Percentiles rank a stretch among this genome's conserved stretches.
These are phyloP conservation scores for Drosophila nasuta DNA, from an alignment of 1,140 invertebrate species.

Conservation along the genomic window DNA sequence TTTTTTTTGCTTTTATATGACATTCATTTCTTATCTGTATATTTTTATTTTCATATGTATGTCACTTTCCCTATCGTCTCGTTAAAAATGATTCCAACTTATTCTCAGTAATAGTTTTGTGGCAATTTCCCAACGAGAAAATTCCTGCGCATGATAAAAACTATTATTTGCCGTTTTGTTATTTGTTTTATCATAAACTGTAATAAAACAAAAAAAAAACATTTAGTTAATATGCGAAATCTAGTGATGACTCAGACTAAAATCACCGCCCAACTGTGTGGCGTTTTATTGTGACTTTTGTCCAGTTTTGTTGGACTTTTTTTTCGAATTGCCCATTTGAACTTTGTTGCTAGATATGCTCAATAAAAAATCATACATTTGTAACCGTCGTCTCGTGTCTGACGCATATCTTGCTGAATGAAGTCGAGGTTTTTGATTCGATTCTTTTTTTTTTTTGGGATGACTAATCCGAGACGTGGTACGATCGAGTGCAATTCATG, in stretches of 20 bases:
- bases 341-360: constrained; percentile 2
- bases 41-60: too few species aligned
- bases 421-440: constrained; percentile 4
- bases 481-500: constrained; percentile 3
- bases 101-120: too few species aligned
- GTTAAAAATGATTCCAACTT: too few species aligned
- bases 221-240: constrained; percentile 1
- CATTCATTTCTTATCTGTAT: too few species aligned
- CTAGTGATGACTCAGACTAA: constrained; percentile 1
- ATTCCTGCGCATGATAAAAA: background rate
- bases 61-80: too few species aligned
- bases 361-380: background rate
- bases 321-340: background rate
- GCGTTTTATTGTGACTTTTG: constrained; percentile 3
- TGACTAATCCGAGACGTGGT: constrained; percentile 16
- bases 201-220: background rate
- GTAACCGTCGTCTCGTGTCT: constrained; percentile 4
- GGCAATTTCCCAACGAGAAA: too few species aligned
- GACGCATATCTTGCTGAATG: constrained; percentile 18
- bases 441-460: background rate
- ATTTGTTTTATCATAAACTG: background rate
- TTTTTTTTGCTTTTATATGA: too few species aligned
- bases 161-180: background rate
- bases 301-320: background rate
- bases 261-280: background rate